phyloP scores from a whole-genome alignment of 2,888 invertebrate species.

The Nemurella pictetii region DNA sequence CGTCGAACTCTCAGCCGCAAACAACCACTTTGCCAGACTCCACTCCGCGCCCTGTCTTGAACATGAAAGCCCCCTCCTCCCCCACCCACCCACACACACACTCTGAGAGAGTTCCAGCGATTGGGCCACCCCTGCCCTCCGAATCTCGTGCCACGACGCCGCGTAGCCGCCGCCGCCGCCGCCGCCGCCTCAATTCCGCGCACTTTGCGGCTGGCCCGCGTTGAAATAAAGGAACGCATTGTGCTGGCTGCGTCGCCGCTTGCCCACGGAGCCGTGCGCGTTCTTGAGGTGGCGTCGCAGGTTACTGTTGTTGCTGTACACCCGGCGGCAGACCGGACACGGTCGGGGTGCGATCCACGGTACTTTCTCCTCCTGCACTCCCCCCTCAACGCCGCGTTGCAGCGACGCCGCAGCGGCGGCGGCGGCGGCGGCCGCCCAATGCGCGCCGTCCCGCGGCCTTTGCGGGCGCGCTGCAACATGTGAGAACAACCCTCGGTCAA shows the following conservation, averaged over 20 bases:
- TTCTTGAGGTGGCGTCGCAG: conserved; percentile 46
- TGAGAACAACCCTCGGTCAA: conserved; percentile 43
- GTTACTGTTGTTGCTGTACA: conserved; percentile 51
- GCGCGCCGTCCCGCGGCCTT: conserved; percentile 38
- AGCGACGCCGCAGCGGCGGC: conserved; percentile 31
- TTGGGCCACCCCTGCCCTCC: too few relatives aligned
- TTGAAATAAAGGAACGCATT: not conserved
- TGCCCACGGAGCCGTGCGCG: conserved; percentile 30
- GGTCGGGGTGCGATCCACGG: conserved; percentile 48
- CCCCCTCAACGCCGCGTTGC: not conserved
- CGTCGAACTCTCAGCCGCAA: too few relatives aligned
- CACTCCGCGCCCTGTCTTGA: too few relatives aligned
- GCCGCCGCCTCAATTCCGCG: not conserved
- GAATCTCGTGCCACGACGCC: too few relatives aligned
- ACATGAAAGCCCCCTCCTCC: too few relatives aligned
- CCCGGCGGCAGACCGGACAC: conserved; percentile 48
- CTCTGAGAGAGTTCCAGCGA: too few relatives aligned
- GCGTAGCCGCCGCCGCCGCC: too few relatives aligned
- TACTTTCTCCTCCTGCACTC: conserved; percentile 38
- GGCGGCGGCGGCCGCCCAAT: conserved; percentile 31
- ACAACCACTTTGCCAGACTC: too few relatives aligned
- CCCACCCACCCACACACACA: too few relatives aligned
- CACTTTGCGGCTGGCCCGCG: not conserved
- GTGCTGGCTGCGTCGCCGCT: conserved; percentile 4
- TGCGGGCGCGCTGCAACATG: conserved; percentile 43